Evolutionary conservation across 1,140 invertebrate genomes (phyloP).

Genomic region (Intoshia linei): DNA sequence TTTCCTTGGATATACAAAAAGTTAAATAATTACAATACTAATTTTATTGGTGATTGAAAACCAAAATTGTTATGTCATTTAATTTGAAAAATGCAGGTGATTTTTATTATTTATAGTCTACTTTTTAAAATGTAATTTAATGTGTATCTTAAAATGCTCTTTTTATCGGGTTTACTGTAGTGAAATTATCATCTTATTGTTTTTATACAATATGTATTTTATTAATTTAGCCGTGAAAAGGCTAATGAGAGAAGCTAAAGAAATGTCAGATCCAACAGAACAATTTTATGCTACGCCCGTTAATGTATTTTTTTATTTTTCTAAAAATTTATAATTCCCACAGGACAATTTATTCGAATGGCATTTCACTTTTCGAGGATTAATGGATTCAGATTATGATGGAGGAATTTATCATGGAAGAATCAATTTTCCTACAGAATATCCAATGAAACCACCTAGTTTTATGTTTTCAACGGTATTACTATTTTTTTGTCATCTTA

Average conservation of each 20-base stretch:
- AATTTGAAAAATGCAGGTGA: too few species aligned
- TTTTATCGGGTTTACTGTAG: too few species aligned
- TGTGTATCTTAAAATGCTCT: too few species aligned
- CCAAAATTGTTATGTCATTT: too few species aligned
- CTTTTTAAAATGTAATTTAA: too few species aligned
- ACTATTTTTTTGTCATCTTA: constrained; percentile 7
- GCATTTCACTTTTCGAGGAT: constrained; percentile 74
- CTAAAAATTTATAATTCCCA: constrained; percentile 2
- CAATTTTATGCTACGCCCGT: constrained; percentile 59
- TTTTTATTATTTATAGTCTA: too few species aligned
- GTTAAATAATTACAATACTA: too few species aligned
- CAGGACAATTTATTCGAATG: constrained; percentile 80
- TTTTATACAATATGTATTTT: constrained; percentile 1
- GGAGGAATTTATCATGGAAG: constrained; percentile 56
- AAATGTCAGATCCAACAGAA: constrained; percentile 46
- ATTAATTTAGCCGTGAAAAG: constrained; percentile 39
- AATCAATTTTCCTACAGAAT: constrained; percentile 53
- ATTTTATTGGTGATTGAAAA: too few species aligned
- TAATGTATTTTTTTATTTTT: constrained; percentile 25
- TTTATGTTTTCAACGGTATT: constrained; percentile 56
- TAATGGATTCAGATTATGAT: constrained; percentile 49
- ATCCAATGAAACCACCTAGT: constrained; percentile 85
- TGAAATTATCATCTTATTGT: too few species aligned
- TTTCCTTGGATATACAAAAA: background rate
- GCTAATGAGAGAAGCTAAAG: constrained; percentile 58